A percentile compares a stretch with the other conserved stretches of the same genome.
phyloP scores from a whole-genome alignment of 2,888 invertebrate genomes.

The Chirona hameri region DNA sequence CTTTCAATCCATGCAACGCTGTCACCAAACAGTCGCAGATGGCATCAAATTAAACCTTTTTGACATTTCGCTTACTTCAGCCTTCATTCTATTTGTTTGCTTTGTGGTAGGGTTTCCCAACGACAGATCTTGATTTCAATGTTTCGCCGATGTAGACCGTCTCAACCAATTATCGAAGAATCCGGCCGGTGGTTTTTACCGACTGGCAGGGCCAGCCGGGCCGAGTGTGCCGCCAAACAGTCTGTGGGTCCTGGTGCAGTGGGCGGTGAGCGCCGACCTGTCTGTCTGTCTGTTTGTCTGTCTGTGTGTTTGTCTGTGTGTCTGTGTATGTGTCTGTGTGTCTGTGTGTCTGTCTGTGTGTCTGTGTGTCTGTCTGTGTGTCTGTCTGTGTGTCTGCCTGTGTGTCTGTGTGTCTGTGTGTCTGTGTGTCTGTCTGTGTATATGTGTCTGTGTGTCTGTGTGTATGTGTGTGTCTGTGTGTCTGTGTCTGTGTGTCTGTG shows the following conservation, averaged over 20 bases:
- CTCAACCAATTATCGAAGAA: background rate
- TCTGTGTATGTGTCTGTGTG: too few relatives aligned
- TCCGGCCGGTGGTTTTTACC: background rate
- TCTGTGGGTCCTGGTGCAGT: background rate
- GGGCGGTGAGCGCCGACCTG: too few relatives aligned
- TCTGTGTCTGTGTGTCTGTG: too few relatives aligned
- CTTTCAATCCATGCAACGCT: background rate
- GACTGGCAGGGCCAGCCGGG: background rate
- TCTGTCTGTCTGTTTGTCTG: too few relatives aligned
- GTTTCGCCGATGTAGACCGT: background rate
- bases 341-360: too few relatives aligned
- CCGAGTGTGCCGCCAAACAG: background rate
- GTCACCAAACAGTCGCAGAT: background rate
- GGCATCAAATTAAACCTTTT: background rate
- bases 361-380: too few relatives aligned
- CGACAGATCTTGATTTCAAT: background rate
- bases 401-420: too few relatives aligned
- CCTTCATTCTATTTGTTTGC: background rate
- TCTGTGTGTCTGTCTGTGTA: too few relatives aligned
- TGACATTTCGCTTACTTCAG: background rate
- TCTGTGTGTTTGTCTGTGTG: too few relatives aligned
- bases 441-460: too few relatives aligned
- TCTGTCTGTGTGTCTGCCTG: too few relatives aligned
- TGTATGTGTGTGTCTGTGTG: too few relatives aligned
- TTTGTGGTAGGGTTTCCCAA: background rate